Conservation (phyloP, 2,797 vertebrate species). For the Falco biarmicus region DNA sequence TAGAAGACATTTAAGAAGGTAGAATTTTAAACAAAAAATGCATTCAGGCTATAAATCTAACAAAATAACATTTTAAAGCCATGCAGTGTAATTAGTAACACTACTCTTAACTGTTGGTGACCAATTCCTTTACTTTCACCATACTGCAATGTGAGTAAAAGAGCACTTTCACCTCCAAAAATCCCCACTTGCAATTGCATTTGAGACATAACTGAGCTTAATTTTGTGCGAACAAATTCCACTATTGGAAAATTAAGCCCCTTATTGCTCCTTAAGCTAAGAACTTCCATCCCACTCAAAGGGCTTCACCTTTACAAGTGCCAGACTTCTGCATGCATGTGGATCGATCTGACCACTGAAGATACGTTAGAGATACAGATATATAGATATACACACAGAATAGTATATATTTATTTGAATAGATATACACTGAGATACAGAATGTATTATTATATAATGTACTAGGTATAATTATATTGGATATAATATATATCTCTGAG, state of each 20-base stretch:
- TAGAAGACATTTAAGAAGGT: not conserved
- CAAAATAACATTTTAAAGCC: not conserved
- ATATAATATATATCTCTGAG: not conserved
- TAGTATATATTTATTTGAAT: not conserved
- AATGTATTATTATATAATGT: not conserved
- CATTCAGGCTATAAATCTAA: not conserved
- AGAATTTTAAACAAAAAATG: not conserved
- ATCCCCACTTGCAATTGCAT: not conserved
- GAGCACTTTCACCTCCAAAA: not conserved
- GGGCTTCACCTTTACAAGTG: not conserved
- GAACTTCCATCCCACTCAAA: not conserved
- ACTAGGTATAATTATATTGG: not conserved
- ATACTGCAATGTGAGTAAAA: not conserved
- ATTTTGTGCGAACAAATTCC: not conserved
- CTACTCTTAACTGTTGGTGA: not conserved
- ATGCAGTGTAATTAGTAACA: not conserved
- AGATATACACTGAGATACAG: fast-evolving
- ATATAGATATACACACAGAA: not conserved
- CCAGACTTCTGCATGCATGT: not conserved
- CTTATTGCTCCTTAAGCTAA: not conserved
- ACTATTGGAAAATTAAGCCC: not conserved
- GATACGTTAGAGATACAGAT: not conserved
- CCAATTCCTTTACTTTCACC: not conserved
- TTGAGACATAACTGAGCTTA: not conserved
- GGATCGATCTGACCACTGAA: not conserved